phyloP scores from a whole-genome alignment of 2,113 vertebrate genomes.

The Spea bombifrons region DNA sequence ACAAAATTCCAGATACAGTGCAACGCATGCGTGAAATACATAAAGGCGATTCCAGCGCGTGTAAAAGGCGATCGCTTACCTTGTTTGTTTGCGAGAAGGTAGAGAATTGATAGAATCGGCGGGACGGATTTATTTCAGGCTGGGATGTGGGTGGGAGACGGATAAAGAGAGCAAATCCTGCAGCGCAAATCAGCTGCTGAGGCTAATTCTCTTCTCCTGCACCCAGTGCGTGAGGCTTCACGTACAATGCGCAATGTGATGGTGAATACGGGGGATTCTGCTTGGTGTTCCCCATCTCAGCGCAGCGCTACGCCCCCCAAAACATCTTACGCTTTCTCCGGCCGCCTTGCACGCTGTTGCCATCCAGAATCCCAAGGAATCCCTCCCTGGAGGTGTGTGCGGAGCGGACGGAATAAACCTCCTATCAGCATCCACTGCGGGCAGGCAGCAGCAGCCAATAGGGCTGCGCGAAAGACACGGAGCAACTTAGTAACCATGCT shows the following conservation, averaged over 20 bases:
- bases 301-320: constrained; percentile 1
- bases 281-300: constrained; percentile 13
- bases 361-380: constrained; percentile 58
- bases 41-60: neutral
- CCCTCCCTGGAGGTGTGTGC: constrained; percentile 56
- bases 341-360: constrained; percentile 56
- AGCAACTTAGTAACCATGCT: constrained; percentile 38
- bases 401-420: constrained; percentile 39
- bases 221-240: constrained; percentile 42
- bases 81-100: constrained; percentile 50
- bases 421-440: constrained; percentile 24
- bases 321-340: constrained; percentile 35
- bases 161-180: constrained; percentile 42
- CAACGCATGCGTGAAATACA: neutral
- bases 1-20: neutral
- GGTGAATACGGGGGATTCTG: neutral
- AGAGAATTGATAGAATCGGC: constrained; percentile 11
- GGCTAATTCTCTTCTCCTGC: constrained; percentile 45
- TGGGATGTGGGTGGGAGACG: constrained; percentile 17
- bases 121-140: constrained; percentile 27
- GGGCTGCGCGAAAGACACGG: neutral
- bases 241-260: constrained; percentile 23
- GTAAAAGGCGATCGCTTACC: constrained; percentile 51
- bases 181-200: constrained; percentile 39
- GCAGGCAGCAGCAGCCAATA: neutral